Evolutionary conservation across 2,888 invertebrate species (phyloP), one percentile per base, ranked within the genome.

Genomic region (Ashinkailepas kermadecensis): DNA sequence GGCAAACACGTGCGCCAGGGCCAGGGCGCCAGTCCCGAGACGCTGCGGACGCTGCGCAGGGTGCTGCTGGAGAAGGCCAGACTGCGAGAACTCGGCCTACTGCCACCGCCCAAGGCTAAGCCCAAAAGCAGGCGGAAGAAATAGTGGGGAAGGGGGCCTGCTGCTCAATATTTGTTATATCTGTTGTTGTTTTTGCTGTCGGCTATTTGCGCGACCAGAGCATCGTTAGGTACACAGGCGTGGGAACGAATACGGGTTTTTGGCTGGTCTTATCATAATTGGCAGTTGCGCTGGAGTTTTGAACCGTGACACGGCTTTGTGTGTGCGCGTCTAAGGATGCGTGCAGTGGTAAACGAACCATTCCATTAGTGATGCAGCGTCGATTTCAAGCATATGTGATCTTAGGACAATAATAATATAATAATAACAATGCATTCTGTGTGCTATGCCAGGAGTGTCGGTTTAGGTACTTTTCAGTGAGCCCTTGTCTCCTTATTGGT

Each of bases 1-100:
- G 88, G 88, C 0, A 86, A 87, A 82, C 88, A 88, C 84, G 88
- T 88, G 23, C 85, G 87, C 39, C 87, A 87, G 39, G 88, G 88
- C 23, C 88, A 88, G 9, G 88, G 88, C 70, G 88, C 88, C 74
- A 87, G 87, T 54, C 87, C 88, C 13, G 85, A 87, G 13, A 88
- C 88, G 0, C 86, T 88, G 21, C 85, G 87, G 15, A 87, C 87
- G n/a, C 86, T 88, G 25, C 85, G 88, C n/a, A 86, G 87, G 80
- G 88, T 88, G 83, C 87, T 88, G 64, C 86, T 88, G 84, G 87
- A 88, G 82, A 85, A 87, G 78, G 87, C 87, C 84, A 81, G 82
- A 25, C 82, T 83, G 56, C 81, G 82, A 39, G 83, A 83, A 1
- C 58, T 79, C 7, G 79, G 79, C 7, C 79, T 79, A 6, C 79